These are phyloP conservation scores for Dicycla oo DNA, from an alignment of 2,888 invertebrate genomes.

Conservation along the genomic window DNA sequence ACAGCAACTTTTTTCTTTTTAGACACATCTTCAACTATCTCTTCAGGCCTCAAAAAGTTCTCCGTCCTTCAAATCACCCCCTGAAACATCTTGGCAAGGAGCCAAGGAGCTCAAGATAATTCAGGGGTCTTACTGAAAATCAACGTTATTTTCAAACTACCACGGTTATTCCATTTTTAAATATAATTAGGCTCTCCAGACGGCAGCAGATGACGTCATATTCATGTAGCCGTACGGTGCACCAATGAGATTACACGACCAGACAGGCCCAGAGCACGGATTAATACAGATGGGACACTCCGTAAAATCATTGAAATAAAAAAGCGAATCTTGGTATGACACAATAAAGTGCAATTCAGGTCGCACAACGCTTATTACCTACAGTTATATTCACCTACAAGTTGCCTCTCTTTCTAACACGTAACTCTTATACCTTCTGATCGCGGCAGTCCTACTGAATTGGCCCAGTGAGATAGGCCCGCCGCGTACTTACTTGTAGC, in stretches of 20 bases:
- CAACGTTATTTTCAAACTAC: slow-evolving; percentile 3
- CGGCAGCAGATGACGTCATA: slow-evolving; percentile 23
- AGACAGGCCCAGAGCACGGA: no score
- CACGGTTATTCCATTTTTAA: slow-evolving; percentile 8
- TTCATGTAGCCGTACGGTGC: background rate
- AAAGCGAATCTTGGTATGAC: no score
- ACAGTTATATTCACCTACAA: no score
- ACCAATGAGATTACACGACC: slow-evolving; percentile 25
- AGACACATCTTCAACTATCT: background rate
- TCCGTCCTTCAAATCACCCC: background rate
- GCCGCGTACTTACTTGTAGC: no score
- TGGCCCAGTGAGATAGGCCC: no score
- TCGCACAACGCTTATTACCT: no score
- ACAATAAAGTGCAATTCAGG: no score
- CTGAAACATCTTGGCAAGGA: background rate
- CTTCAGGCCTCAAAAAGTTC: background rate
- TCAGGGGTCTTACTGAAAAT: background rate
- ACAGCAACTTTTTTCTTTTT: background rate
- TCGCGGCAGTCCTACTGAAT: no score
- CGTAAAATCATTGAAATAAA: no score
- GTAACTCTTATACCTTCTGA: no score
- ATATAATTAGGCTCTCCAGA: slow-evolving; percentile 18
- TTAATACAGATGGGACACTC: no score
- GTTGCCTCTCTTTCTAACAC: no score
- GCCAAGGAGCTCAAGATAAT: background rate